These are phyloP conservation scores for Thymelicus sylvestris DNA, from an alignment of 2,888 invertebrate species.

Conservation along the genomic window DNA sequence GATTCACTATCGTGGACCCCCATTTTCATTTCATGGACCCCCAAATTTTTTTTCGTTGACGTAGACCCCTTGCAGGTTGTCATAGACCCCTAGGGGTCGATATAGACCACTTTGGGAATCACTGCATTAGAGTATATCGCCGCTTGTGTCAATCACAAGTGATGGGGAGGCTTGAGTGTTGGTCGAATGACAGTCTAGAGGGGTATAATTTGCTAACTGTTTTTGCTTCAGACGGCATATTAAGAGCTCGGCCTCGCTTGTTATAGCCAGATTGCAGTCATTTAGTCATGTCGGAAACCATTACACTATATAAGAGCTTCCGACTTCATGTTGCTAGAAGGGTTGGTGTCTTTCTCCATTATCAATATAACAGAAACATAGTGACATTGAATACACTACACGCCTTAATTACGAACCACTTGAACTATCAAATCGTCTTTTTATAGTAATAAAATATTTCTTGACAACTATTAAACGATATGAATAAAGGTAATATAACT, in stretches of 20 bases:
- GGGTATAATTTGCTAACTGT: neutral
- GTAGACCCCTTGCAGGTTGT: too few species aligned
- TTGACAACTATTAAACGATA: neutral
- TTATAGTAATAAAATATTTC: neutral
- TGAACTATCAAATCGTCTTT: too few species aligned
- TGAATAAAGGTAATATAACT: neutral
- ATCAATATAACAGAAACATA: too few species aligned
- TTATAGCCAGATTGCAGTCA: neutral
- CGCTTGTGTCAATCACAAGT: neutral
- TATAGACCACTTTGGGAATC: too few species aligned
- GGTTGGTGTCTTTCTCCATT: too few species aligned
- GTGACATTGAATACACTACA: too few species aligned
- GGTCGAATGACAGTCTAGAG: neutral
- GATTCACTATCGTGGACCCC: too few species aligned
- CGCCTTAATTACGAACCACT: too few species aligned
- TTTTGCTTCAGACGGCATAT: neutral
- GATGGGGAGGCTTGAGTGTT: neutral
- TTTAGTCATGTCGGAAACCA: constrained; percentile 1
- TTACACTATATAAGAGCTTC: neutral
- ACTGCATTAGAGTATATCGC: too few species aligned
- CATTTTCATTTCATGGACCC: too few species aligned
- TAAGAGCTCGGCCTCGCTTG: neutral
- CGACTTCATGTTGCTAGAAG: neutral
- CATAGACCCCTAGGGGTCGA: too few species aligned
- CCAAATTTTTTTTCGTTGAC: too few species aligned